Conservation (phyloP, 1,140 invertebrate genomes). For the Apis mellifera region Amel_HAv3.1 CM009944.2:7360501-7361000, state of each 20-base stretch:
- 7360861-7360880: background rate
- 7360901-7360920: slow-evolving; percentile 34
- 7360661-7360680: background rate
- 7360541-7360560: too few relatives aligned
- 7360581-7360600: background rate
- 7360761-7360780: slow-evolving; percentile 6
- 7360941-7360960: slow-evolving; percentile 53
- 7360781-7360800: background rate
- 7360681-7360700: background rate
- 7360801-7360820: background rate
- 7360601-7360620: slow-evolving; percentile 6
- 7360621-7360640: slow-evolving; percentile 14
- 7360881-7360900: slow-evolving; percentile 56
- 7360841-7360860: too few relatives aligned
- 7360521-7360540: too few relatives aligned
- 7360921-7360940: slow-evolving; percentile 25
- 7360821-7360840: too few relatives aligned
- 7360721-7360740: slow-evolving; percentile 2
- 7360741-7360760: slow-evolving; percentile 30
- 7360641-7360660: slow-evolving; percentile 7
- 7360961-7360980: slow-evolving; percentile 64
- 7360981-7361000: slow-evolving; percentile 50
- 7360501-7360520: too few relatives aligned
- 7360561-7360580: too few relatives aligned
- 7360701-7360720: slow-evolving; percentile 20